These are phyloP conservation scores for Iselma pallidipennis DNA, from an alignment of 2,888 invertebrate genomes.

Conservation along the genomic window DNA sequence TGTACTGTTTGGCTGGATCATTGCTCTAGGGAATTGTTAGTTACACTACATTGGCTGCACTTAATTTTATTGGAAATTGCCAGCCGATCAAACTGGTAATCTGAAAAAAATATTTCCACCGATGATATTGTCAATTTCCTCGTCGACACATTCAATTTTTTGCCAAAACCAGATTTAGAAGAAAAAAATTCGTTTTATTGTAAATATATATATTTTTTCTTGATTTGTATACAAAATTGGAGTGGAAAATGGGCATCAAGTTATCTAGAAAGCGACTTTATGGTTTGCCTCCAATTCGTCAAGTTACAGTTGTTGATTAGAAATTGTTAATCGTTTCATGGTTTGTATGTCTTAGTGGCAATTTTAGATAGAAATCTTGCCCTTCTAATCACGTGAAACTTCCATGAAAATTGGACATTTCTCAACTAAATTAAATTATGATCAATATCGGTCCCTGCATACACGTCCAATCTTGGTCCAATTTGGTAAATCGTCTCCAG, in stretches of 20 bases:
- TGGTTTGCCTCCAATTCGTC: too few species aligned
- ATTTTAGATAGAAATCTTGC: neutral
- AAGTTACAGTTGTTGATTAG: neutral
- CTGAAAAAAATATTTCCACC: too few species aligned
- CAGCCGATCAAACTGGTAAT: too few species aligned
- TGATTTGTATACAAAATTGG: too few species aligned
- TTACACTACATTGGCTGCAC: slow-evolving; percentile 17
- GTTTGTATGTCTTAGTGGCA: neutral
- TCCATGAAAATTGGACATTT: neutral
- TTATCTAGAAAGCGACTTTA: too few species aligned
- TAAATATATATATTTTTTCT: too few species aligned
- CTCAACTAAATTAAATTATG: slow-evolving; percentile 22
- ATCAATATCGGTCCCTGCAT: slow-evolving; percentile 15
- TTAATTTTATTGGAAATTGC: slow-evolving; percentile 12
- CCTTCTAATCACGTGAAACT: neutral
- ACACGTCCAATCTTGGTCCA: slow-evolving; percentile 35
- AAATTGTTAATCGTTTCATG: neutral
- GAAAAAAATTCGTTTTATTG: too few species aligned
- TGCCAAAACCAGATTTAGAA: too few species aligned
- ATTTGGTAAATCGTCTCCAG: slow-evolving; percentile 41
- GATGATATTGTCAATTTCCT: too few species aligned
- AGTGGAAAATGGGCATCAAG: too few species aligned
- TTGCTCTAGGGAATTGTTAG: slow-evolving; percentile 12
- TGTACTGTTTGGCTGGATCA: neutral
- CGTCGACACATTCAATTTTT: too few species aligned